Evolutionary conservation across 2,797 vertebrate genomes (phyloP), one percentile per base, ranked within the genome.

Genomic region (Menidia menidia): DNA sequence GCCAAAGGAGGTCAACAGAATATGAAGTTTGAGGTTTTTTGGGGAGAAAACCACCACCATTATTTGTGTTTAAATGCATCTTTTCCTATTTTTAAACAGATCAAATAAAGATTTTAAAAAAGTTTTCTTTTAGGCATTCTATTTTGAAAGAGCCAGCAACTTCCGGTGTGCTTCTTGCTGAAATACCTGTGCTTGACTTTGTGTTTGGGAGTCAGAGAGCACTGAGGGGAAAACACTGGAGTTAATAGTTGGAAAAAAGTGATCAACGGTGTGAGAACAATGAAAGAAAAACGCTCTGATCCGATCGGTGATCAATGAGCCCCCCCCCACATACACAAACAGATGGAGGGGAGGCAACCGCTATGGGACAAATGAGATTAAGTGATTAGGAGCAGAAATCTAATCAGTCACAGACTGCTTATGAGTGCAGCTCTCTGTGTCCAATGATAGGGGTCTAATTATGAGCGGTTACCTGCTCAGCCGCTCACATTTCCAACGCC

Each of bases 341-440:
- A 47, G 61, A 54, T 63, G 69, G 69, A 62, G 41, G 53, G 15
- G 31, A 56, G 74, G 79, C 84, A 77, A 71, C 13, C 54, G 51
- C 76, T 48, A 84, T 68, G 32, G 60, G 60, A 76, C 70, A 82
- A 88, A 87, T 63, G 16, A 74, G 83, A 90, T 89, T 81, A 89
- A 82, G 66, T 51, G 81, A 78, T 86, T 84, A 75, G 35, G 54
- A 73, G 62, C 16, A 70, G 65, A 64, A 72, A 82, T 83, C 74
- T 73, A 56, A 85, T 89, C 68, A 78, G 10, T 62, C 18, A 39
- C 45, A 73, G 71, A 55, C 52, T 66, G 58, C 31, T 53, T 51
- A 53, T 73, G 65, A 64, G 60, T 65, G 58, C 56, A 54, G 54
- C 66, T 57, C 45, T 42, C 25, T 47, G 60, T 69, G 62, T 50